Base-by-base conservation (phyloP, 2,797 vertebrate species). In the Tachyglossus aculeatus region DNA sequence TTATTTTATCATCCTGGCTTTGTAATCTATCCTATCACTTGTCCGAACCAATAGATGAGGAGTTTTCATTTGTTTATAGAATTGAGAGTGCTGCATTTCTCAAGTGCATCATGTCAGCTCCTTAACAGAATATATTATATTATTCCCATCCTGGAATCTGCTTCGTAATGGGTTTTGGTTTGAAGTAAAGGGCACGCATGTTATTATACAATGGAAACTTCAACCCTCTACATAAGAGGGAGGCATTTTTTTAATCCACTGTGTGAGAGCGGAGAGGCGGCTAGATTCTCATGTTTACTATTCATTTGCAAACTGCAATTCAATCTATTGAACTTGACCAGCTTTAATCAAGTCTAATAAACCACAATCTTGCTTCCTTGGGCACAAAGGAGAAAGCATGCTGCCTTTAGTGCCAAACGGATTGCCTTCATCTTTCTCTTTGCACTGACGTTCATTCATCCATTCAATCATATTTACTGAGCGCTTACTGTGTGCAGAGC, bases 141-240 rank as follows among this genome's bases (percentile, higher is more conserved):
- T 83, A 60, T 40, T 71, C 24, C 7, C 52, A 67, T 77, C 39
- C 64, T 55, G 25, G 27, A 76, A 68, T 71, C 37, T 67, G 36
- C 25, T 75, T 44, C 70, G 47, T 32, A 63, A 41, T 13, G 40
- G 57, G 32, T 34, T 81, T 80, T 86, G 80, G 18, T 80, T 86
- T 78, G 65, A 80, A 72, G 60, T 81, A 75, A 84, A 83, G 41
- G 24, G 7, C 18, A 36, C 9, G 19, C 58, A 82, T 81, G 81
- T 75, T 71, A 65, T 71, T 72, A 72, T 25, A 55, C 55, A 84
- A 79, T 24, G 47, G 54, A 88, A 87, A 80, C 24, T 74, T 83
- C 60, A 57, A 4, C 63, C 45, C 34, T 40, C 65, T 55, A 69
- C 15, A 34, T 36, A 68, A 56, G 64, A 73, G 77, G 77, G 54